Evolutionary conservation across 2,888 invertebrate genomes (phyloP), one percentile per base, ranked within the genome.

Genomic region (Stenodema calcarata): DNA sequence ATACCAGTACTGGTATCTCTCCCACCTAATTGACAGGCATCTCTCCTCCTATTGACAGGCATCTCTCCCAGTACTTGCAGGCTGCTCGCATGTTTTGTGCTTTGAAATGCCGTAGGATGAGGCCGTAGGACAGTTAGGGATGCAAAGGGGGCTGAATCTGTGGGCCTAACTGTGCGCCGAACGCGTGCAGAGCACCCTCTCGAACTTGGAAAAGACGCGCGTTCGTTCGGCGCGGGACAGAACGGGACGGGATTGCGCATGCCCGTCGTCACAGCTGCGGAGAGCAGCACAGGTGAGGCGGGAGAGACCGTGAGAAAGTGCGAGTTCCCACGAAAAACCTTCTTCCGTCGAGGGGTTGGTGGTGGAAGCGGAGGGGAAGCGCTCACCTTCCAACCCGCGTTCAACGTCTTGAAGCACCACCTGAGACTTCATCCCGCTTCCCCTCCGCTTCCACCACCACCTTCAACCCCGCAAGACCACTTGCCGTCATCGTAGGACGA

Each of bases 291-390:
- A 82, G 69, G 62, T 69, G 82, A 69, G 82, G 35, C 23, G 14
- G 23, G 28, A 27, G 41, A 42, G 44, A 82, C 69, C 82, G 82
- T 82, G 82, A 82, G 82, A 82, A 82, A 82, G 82, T 69, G 82
- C 82, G 82, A 82, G 82, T 82, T 82, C 82, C 82, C 82, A 82
- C 82, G 82, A 82, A 82, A 82, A 82, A 35, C 3, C 73, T 30
- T 73, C 35, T 35, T 9, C 54, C n/a, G 3, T 54, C 3, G 54
- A n/a, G 54, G 16, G 54, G 54, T 4, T 16, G 16, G 6, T 6
- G 73, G 44, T n/a, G 35, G 54, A n/a, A 27, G 28, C 3, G 69
- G 42, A 9, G 82, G 62, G n/a, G 62, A 62, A 30, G 54, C 14
- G 69, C 35, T 69, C 82, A 18, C 82, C 82, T 82, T 82, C 69